Evolutionary conservation across 2,888 invertebrate genomes (phyloP), one percentile per base, ranked within the genome.

Genomic region (Archaeoteleia sp.): DNA sequence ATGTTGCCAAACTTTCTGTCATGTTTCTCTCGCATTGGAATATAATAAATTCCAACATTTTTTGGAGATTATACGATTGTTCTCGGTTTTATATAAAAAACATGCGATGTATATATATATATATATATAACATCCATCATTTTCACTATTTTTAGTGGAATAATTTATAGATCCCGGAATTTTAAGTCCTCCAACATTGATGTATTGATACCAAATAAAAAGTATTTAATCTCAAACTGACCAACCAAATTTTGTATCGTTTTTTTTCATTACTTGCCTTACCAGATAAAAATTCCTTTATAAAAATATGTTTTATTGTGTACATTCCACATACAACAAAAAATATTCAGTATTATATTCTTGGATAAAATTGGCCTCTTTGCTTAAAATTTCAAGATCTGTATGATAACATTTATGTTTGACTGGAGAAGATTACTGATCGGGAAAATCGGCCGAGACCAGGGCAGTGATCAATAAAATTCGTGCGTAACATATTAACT

Each of bases 21-120:
- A 27, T 8, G 42, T 43, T 43, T 43, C 42, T 20, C 34, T 23
- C 62, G 35, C 42, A 15, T 15, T 25, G 65, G 42, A 58, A 58
- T 53, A 55, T 65, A 34, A 20, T 46, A 53, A 58, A 57, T 65
- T 39, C 29, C 40, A 39, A 48, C 29, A 37, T 42, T 51, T 34
- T 55, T 45, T 51, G 67, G 49, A 57, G 55, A 39, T 40, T 29
- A 54, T 48, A 60, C 60, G 60, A 58, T 58, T 48, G 45, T 57
- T 46, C 20, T 23, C 30, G 9, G 17, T 39, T 30, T 48, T 65
- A 58, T 27, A 51, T 58, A 66, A 54, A 65, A 66, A 66, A 58
- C 66, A 58, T 54, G 58, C 66, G 53, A 46, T 46, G 54, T 40
- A 37, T 49, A 54, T 29, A 46, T 34, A 14, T 20, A 51, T 53